Conservation (phyloP, 2,113 vertebrate species). For the Aldabrachelys gigantea region DNA sequence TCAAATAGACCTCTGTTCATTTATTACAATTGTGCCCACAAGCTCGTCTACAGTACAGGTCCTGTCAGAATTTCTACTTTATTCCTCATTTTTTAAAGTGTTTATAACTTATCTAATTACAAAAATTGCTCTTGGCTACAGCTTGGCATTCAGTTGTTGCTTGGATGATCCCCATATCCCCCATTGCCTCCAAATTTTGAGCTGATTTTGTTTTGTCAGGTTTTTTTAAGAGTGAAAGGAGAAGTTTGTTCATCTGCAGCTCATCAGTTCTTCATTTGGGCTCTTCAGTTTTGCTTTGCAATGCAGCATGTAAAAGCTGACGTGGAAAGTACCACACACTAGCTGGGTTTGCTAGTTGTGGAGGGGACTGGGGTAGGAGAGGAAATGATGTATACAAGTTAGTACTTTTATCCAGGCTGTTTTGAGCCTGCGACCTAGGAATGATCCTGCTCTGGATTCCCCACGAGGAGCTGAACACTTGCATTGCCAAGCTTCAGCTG, state of each 20-base stretch:
- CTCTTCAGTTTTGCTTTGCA: background rate
- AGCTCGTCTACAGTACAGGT: slow-evolving; percentile 19
- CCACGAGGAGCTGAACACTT: background rate
- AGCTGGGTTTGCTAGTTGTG: slow-evolving; percentile 1
- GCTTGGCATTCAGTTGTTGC: slow-evolving; percentile 27
- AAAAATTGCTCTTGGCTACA: background rate
- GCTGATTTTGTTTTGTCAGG: slow-evolving; percentile 14
- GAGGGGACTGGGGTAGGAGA: background rate
- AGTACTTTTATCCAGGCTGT: background rate
- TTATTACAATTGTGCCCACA: slow-evolving; percentile 41
- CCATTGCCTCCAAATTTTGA: slow-evolving; percentile 20
- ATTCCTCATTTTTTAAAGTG: slow-evolving; percentile 35
- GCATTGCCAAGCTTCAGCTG: background rate
- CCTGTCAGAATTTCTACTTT: slow-evolving; percentile 53
- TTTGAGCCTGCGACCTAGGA: background rate
- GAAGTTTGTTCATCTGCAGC: background rate
- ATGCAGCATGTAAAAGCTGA: background rate
- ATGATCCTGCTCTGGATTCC: background rate
- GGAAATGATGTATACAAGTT: background rate
- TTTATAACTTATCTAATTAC: slow-evolving; percentile 58
- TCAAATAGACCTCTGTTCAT: slow-evolving; percentile 57
- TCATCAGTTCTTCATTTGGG: background rate
- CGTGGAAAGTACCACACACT: background rate
- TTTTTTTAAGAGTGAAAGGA: slow-evolving; percentile 8
- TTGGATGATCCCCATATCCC: slow-evolving; percentile 29